These are phyloP conservation scores for Oenanthe melanoleuca DNA, from an alignment of 2,113 vertebrate species.

Conservation along the genomic window DNA sequence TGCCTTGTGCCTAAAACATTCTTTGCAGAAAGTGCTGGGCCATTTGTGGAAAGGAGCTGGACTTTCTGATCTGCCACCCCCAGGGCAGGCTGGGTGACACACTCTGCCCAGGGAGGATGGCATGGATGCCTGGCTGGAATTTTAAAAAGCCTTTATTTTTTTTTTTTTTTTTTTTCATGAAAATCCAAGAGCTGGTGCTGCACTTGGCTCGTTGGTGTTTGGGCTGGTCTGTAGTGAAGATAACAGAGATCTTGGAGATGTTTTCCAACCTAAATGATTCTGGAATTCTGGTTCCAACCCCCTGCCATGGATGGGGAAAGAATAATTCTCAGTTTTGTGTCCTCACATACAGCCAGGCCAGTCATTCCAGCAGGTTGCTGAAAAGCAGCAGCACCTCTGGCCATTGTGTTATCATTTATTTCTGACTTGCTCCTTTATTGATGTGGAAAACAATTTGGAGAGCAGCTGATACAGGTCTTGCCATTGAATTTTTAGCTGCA, in stretches of 20 bases:
- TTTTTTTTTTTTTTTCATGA: background rate
- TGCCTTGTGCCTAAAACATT: background rate
- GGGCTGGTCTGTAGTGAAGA: fast-evolving
- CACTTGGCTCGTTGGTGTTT: fast-evolving
- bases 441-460: background rate
- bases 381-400: background rate
- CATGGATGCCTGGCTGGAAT: background rate
- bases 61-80: background rate
- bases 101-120: background rate
- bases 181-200: background rate
- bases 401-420: background rate
- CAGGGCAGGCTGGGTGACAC: background rate
- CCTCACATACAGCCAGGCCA: background rate
- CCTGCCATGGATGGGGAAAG: background rate
- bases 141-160: background rate
- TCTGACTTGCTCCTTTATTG: background rate
- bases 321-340: background rate
- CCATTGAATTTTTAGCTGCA: background rate
- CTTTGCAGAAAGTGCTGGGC: background rate
- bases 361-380: background rate
- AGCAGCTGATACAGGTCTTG: background rate
- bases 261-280: background rate
- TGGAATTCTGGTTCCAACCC: background rate
- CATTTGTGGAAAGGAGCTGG: background rate
- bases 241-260: fast-evolving